Percentiles rank a stretch among this genome's conserved stretches.
Evolutionary conservation across 2,888 invertebrate genomes (phyloP).

Genomic region (Plebejus argus): DNA sequence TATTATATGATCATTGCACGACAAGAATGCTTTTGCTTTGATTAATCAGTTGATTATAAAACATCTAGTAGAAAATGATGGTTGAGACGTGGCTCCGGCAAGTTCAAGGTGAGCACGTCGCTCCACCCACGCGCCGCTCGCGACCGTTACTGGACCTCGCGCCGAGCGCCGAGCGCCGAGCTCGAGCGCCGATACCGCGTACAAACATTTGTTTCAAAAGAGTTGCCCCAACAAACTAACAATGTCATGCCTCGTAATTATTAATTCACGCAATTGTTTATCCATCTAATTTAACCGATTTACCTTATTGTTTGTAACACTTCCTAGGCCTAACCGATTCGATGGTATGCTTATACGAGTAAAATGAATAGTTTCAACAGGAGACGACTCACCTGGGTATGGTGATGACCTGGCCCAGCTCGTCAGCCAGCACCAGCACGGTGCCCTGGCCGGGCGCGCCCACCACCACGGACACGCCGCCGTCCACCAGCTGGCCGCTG

Average conservation of each 20-base stretch:
- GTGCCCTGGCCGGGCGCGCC: slow-evolving; percentile 79
- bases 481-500: slow-evolving; percentile 73
- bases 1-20: background rate
- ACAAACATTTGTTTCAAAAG: slow-evolving; percentile 52
- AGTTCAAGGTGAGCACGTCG: slow-evolving; percentile 80
- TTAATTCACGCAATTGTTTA: background rate
- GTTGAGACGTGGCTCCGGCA: slow-evolving; percentile 60
- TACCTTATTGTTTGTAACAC: background rate
- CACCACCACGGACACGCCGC: slow-evolving; percentile 77
- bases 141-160: slow-evolving; percentile 72
- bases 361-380: background rate
- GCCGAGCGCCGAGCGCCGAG: slow-evolving; percentile 54
- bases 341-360: background rate
- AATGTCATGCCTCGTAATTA: background rate
- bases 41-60: slow-evolving; percentile 21
- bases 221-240: background rate
- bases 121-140: slow-evolving; percentile 70
- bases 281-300: background rate
- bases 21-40: background rate
- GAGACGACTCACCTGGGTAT: slow-evolving; percentile 80
- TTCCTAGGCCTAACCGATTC: too few relatives aligned
- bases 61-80: slow-evolving; percentile 52
- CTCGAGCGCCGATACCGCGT: slow-evolving; percentile 55
- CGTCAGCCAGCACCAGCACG: slow-evolving; percentile 87
- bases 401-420: slow-evolving; percentile 84